Percentiles rank a stretch among this genome's conserved stretches.
Evolutionary conservation across 1,140 invertebrate species (phyloP).

Genomic region (Diorhabda elongata): DNA sequence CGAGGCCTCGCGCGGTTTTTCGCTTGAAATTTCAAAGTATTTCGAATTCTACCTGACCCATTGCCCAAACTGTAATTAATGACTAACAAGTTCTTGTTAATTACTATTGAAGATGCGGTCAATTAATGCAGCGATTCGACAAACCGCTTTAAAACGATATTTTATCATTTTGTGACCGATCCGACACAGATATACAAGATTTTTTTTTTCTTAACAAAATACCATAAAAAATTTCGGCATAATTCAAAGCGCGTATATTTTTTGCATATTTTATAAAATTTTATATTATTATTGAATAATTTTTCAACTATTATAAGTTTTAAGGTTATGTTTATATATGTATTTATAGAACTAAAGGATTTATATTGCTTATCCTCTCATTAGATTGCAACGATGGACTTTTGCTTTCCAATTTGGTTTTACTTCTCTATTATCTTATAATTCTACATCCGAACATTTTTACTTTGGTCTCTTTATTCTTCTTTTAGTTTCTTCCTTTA

Average conservation of each 20-base stretch:
- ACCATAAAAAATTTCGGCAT: slow-evolving; percentile 28
- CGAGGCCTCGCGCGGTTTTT: slow-evolving; percentile 1
- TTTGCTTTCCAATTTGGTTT: too few species aligned
- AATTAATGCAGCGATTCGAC: slow-evolving; percentile 40
- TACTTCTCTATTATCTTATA: too few species aligned
- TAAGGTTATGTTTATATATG: too few species aligned
- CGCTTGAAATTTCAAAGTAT: slow-evolving; percentile 5
- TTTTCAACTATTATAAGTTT: too few species aligned
- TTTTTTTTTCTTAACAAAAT: slow-evolving; percentile 40
- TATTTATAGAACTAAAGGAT: too few species aligned
- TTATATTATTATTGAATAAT: too few species aligned
- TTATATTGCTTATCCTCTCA: too few species aligned
- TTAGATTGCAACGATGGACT: too few species aligned
- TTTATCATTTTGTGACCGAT: slow-evolving; percentile 36
- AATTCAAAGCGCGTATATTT: not conserved
- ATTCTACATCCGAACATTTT: too few species aligned
- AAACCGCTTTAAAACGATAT: slow-evolving; percentile 39
- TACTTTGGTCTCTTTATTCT: too few species aligned
- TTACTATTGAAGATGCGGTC: slow-evolving; percentile 40
- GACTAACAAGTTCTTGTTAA: slow-evolving; percentile 42
- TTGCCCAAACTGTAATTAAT: slow-evolving; percentile 37
- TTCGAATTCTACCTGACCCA: slow-evolving; percentile 28
- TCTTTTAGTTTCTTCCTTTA: too few species aligned
- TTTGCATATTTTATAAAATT: too few species aligned
- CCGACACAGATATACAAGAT: slow-evolving; percentile 18